Base-by-base conservation (phyloP, 2,797 vertebrate species). In the Yasuhikotakia modesta region DNA sequence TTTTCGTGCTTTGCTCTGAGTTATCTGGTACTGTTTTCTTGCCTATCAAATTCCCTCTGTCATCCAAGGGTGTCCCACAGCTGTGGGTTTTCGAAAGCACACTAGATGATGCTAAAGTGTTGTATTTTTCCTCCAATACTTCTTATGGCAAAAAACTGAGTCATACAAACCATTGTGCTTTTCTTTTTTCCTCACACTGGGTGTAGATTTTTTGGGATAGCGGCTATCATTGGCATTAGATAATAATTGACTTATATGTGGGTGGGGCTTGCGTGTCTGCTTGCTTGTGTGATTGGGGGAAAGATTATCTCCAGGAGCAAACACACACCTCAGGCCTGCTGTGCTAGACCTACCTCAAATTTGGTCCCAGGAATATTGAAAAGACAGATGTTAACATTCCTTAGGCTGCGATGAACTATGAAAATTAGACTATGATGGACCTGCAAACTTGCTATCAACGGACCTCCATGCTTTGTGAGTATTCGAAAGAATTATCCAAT, bases 311-410 rank as follows among this genome's bases (percentile, higher is more conserved):
- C 90, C 86, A 80, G 79, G 55, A 79, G 86, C 86, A 68, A 71
- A 80, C 67, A 90, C n/a, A 1, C 91, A 96, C 97, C 97, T 99
- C 97, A 98, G 97, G 97, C 93, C 93, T 93, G 96, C 97, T 96
- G 94, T 95, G 96, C 96, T 90, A 88, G 60, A 92, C 93, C 91
- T 94, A 85, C 77, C 80, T 87, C 85, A 87, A 89, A 90, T 86
- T 84, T 83, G 84, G 81, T 85, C 81, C 82, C 85, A 86, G 83
- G 65, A 90, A 87, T 84, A 58, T 85, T 86, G 66, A 82, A 76
- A 85, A 89, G 80, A 85, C 86, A 88, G 89, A 78, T 13, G 67
- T 58, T 81, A 88, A 80, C 83, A 86, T 88, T 82, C 84, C 89
- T 86, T 89, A 90, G 83, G 84, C 86, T 83, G 70, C 88, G 89